Evolutionary conservation across 2,113 vertebrate species (phyloP), one percentile per base, ranked within the genome.

Genomic region (Odocoileus hemionus): DNA sequence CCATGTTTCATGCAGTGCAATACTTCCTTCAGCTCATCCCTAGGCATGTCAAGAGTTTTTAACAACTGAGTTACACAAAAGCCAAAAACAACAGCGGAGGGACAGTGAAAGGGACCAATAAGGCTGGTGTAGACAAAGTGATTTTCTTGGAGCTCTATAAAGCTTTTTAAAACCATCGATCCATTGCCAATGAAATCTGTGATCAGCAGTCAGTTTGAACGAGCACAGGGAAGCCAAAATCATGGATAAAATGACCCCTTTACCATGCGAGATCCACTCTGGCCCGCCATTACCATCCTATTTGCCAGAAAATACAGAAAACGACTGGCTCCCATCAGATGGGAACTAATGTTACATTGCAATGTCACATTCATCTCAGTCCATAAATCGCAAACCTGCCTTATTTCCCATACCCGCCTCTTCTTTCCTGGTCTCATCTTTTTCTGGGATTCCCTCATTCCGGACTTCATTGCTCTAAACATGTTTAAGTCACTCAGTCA

Each of bases 121-220:
- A 36, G 19, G 47, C 43, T 70, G 10, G 89, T 0, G n/a, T 54
- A 86, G 7, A 55, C 45, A 85, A 88, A 57, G 19, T 10, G 17
- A 58, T 84, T 92, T 95, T 92, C 52, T 82, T 67, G 67, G 74
- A 90, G n/a, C 55, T 50, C n/a, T 16, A 83, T 2, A 9, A 74
- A 52, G 36, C 70, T 23, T 6, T 74, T 52, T 45, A 12, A 74
- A 80, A 25, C 83, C 57, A 52, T 39, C 54, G 30, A n/a, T 13
- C 64, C 3, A 4, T 19, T 74, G 43, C 45, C 26, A 85, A 52
- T 39, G 52, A 88, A 92, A 92, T 25, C 6, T 82, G 45, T 76
- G 36, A 67, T 82, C 60, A 78, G 57, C 13, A 47, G 39, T 50
- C 25, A n/a, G 25, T 61, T 47, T 57, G 21, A 80, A 84, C 3